A percentile compares a stretch with the other conserved stretches of the same genome.
These are phyloP conservation scores for Sipha flava DNA, from an alignment of 1,140 invertebrate genomes.

Conservation along the genomic window DNA sequence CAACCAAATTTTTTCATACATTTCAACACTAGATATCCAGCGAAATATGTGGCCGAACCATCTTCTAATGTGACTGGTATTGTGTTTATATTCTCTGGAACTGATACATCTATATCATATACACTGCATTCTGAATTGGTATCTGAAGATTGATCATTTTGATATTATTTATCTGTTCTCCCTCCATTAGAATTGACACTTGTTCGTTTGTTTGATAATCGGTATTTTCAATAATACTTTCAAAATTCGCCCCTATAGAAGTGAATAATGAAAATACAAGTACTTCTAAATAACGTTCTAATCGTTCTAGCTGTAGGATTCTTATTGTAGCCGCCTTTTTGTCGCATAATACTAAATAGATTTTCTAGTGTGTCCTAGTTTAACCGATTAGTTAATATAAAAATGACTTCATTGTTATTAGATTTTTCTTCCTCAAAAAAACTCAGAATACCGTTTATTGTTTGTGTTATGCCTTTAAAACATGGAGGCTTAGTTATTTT, in stretches of 20 bases:
- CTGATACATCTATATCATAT: not conserved
- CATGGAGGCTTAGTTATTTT: not conserved
- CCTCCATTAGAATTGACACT: not conserved
- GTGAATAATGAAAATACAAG: not conserved
- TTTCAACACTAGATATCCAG: not conserved
- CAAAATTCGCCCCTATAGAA: constrained; percentile 49
- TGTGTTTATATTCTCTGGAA: too few relatives aligned
- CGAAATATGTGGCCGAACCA: not conserved
- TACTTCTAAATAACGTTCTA: not conserved
- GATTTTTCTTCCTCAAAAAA: not conserved
- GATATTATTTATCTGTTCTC: not conserved
- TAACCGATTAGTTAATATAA: not conserved
- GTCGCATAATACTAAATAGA: not conserved
- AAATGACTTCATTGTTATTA: not conserved
- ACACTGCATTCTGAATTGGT: not conserved
- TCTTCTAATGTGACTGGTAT: not conserved
- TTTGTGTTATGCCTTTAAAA: not conserved
- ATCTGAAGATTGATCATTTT: not conserved
- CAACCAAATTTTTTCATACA: not conserved
- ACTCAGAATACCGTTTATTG: not conserved
- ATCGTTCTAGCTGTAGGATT: constrained; percentile 15
- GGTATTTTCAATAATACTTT: constrained; percentile 46
- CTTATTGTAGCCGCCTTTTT: not conserved
- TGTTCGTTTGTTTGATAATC: not conserved
- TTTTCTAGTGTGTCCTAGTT: not conserved